These are phyloP conservation scores for Electrona antarctica DNA, from an alignment of 2,113 vertebrate genomes.

Conservation along the genomic window DNA sequence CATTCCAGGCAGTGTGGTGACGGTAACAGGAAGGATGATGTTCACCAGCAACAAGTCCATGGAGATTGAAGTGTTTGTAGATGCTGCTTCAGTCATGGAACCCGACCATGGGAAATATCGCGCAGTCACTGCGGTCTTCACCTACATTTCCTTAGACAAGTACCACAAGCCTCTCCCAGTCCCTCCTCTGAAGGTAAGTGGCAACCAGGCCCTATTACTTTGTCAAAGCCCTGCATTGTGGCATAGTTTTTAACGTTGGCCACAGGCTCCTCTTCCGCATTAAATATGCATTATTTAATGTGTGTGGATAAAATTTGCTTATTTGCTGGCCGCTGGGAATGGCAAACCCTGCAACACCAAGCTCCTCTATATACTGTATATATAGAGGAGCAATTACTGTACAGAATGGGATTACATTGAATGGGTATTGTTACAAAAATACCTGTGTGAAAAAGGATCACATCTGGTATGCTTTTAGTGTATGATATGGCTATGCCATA, in stretches of 20 bases:
- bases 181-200: conserved; percentile 89
- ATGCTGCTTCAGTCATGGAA: conserved; percentile 83
- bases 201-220: background rate
- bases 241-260: too few species aligned
- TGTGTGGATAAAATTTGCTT: too few species aligned
- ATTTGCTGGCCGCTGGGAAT: too few species aligned
- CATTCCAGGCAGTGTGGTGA: conserved; percentile 88
- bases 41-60: conserved; percentile 95
- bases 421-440: background rate
- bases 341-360: too few species aligned
- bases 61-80: conserved; percentile 96
- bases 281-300: too few species aligned
- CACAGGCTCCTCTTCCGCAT: too few species aligned
- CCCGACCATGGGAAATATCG: conserved; percentile 81
- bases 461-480: background rate
- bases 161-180: conserved; percentile 84
- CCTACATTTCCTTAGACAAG: conserved; percentile 92
- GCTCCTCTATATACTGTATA: too few species aligned
- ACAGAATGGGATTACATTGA: background rate
- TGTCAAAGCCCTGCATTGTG: background rate
- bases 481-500: too few species aligned
- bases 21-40: conserved; percentile 91
- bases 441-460: background rate
- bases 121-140: conserved; percentile 93
- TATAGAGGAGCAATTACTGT: too few species aligned